phyloP scores from a whole-genome alignment of 1,140 invertebrate genomes.

The Penaeus vannamei region DNA sequence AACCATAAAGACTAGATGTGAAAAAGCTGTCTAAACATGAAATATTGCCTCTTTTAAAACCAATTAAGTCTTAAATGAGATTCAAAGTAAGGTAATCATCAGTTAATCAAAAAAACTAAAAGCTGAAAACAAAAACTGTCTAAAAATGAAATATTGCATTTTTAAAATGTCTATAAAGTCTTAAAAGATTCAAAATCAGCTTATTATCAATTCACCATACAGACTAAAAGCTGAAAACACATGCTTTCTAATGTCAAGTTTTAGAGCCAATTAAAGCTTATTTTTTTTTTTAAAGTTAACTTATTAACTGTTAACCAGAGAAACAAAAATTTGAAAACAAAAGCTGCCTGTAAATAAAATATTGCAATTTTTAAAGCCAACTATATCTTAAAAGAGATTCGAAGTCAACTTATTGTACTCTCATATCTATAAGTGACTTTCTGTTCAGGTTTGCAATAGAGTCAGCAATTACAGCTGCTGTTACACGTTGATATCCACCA shows the following conservation, averaged over 20 bases:
- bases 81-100: not conserved
- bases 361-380: not conserved
- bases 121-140: too few species aligned
- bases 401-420: not conserved
- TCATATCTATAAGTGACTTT: slow-evolving; percentile 53
- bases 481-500: slow-evolving; percentile 85
- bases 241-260: too few species aligned
- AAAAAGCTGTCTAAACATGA: not conserved
- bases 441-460: slow-evolving; percentile 83
- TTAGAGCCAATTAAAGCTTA: too few species aligned
- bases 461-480: slow-evolving; percentile 85
- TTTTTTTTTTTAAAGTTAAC: too few species aligned
- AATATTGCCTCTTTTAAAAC: not conserved
- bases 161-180: too few species aligned
- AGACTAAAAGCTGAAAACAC: too few species aligned
- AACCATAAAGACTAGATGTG: too few species aligned
- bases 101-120: too few species aligned
- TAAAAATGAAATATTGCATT: too few species aligned
- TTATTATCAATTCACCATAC: too few species aligned
- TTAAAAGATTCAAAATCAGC: too few species aligned
- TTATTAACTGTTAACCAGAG: too few species aligned
- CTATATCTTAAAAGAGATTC: not conserved
- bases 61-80: not conserved
- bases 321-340: not conserved
- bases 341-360: not conserved